Percentiles rank a stretch among this genome's conserved stretches.
Evolutionary conservation across 1,140 invertebrate species (phyloP).

Genomic region (Sycobia sp.): DNA sequence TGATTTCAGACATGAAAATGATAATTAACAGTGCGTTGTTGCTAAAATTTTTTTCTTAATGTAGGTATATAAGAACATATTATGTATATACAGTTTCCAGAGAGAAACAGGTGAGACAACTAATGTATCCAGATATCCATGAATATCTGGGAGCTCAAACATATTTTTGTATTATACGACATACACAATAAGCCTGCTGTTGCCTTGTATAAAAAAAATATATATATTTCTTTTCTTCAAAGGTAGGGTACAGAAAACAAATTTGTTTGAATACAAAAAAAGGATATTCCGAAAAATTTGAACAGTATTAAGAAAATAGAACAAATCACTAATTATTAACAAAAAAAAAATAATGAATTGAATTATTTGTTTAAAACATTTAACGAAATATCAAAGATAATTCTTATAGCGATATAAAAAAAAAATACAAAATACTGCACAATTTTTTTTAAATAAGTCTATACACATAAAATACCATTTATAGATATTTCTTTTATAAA

Average conservation of each 20-base stretch:
- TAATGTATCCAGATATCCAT: conserved; percentile 10
- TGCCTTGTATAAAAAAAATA: conserved; percentile 38
- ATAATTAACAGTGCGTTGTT: conserved; percentile 17
- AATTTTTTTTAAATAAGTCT: neutral
- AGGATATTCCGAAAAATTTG: conserved; percentile 29
- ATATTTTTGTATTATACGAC: conserved; percentile 44
- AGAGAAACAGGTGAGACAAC: conserved; percentile 4
- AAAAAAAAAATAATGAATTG: conserved; percentile 11
- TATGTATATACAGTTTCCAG: conserved; percentile 23
- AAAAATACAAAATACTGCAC: conserved; percentile 11
- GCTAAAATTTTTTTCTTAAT: conserved; percentile 11
- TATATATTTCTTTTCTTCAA: conserved; percentile 29
- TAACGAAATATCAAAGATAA: neutral
- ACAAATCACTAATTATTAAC: conserved; percentile 18
- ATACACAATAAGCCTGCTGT: conserved; percentile 41
- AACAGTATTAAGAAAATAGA: conserved; percentile 34
- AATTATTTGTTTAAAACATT: neutral
- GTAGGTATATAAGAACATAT: conserved; percentile 13
- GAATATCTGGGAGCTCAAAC: conserved; percentile 24
- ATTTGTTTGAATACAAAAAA: conserved; percentile 12
- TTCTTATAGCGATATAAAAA: too few relatives aligned
- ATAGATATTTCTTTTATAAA: conserved; percentile 14
- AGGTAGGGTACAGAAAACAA: conserved; percentile 10
- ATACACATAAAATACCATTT: conserved; percentile 1
- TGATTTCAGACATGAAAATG: conserved; percentile 3